Conservation (phyloP, 1,140 invertebrate species). For the Ips nitidus region DNA sequence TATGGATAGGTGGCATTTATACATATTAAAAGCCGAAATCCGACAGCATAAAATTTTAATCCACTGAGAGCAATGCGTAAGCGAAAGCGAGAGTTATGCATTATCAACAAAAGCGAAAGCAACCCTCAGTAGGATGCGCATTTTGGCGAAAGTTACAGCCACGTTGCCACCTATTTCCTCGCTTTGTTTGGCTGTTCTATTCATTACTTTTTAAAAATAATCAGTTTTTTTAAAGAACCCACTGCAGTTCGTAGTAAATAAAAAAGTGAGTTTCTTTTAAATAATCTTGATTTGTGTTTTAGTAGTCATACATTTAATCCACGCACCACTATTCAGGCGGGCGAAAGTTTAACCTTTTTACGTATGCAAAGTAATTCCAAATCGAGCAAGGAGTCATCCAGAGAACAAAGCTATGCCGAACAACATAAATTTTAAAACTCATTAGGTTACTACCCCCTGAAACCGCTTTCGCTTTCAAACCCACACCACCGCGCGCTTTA, state of each 20-base stretch:
- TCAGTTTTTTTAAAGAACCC: too few species aligned
- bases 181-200: background rate
- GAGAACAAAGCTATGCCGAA: background rate
- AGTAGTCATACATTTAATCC: too few species aligned
- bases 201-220: too few species aligned
- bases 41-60: background rate
- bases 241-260: too few species aligned
- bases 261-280: too few species aligned
- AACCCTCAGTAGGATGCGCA: constrained; percentile 26
- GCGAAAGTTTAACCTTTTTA: too few species aligned
- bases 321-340: too few species aligned
- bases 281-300: too few species aligned
- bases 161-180: constrained; percentile 14
- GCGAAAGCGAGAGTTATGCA: constrained; percentile 35
- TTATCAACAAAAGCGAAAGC: constrained; percentile 35
- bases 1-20: too few species aligned
- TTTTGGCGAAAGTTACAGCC: constrained; percentile 11
- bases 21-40: too few species aligned
- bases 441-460: constrained; percentile 7
- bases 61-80: constrained; percentile 2
- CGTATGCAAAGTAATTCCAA: too few species aligned
- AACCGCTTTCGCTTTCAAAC: constrained; percentile 18
- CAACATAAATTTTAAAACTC: constrained; percentile 24
- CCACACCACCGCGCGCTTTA: background rate
- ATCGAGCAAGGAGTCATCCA: too few species aligned